Percentiles rank a stretch among this genome's conserved stretches.
Conservation (phyloP, 2,888 invertebrate species). For the Hirtodrosophila cameraria region DNA sequence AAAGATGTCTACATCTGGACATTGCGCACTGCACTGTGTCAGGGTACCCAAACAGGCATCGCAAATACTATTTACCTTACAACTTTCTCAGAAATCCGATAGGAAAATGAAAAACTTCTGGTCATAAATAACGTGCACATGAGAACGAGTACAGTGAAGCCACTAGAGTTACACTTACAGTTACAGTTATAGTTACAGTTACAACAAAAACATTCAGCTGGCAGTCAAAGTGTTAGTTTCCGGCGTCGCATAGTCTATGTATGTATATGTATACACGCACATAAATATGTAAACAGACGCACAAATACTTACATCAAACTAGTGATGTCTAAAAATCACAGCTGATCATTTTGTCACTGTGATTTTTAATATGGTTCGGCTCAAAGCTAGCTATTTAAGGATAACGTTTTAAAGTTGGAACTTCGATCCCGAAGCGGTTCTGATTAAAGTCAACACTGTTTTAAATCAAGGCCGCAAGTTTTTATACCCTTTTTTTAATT, state of each 20-base stretch:
- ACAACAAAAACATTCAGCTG: conserved; percentile 21
- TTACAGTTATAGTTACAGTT: not conserved
- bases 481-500: no score
- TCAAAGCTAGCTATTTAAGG: no score
- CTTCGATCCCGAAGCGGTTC: no score
- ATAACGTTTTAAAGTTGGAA: no score
- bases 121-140: conserved; percentile 58
- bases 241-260: not conserved
- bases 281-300: no score
- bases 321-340: conserved; percentile 5
- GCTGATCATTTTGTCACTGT: not conserved
- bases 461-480: no score
- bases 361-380: no score
- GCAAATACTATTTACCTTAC: conserved; percentile 39
- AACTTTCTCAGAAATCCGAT: conserved; percentile 53
- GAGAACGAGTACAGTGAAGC: conserved; percentile 7
- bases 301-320: not conserved
- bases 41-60: conserved; percentile 13
- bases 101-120: conserved; percentile 59
- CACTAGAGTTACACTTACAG: not conserved
- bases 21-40: not conserved
- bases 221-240: conserved; percentile 13
- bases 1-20: conserved; percentile 7
- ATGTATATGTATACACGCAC: not conserved
- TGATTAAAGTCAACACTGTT: no score